These are phyloP conservation scores for Drosophila takahashii DNA, from an alignment of 1,140 invertebrate genomes.

Conservation along the genomic window DNA sequence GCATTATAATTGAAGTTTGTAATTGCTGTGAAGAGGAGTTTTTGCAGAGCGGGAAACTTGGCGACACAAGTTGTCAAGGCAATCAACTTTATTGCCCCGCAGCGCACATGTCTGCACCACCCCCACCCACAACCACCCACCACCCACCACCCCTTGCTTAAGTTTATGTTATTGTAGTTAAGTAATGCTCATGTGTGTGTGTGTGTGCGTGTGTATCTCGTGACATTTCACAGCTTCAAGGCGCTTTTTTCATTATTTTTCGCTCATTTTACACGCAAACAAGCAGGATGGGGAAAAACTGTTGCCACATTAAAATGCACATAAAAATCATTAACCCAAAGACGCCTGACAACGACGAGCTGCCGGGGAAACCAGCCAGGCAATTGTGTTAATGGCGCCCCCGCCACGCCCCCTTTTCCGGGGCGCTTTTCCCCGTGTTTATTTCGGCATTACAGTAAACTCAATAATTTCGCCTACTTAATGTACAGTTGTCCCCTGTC, in stretches of 20 bases:
- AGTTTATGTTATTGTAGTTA: constrained; percentile 51
- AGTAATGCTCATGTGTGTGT: constrained; percentile 40
- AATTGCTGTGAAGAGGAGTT: constrained; percentile 37
- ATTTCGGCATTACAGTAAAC: constrained; percentile 56
- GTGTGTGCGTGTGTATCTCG: constrained; percentile 14
- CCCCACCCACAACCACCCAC: no score
- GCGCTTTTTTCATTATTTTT: constrained; percentile 48
- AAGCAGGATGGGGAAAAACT: constrained; percentile 26
- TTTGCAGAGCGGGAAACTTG: constrained; percentile 32
- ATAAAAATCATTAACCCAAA: constrained; percentile 65
- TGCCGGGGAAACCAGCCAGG: constrained; percentile 20
- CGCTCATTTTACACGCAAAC: constrained; percentile 41
- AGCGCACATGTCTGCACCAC: constrained; percentile 36
- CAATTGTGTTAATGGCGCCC: constrained; percentile 57
- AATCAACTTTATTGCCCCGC: constrained; percentile 57
- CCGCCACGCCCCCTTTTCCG: not conserved
- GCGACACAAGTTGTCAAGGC: constrained; percentile 56
- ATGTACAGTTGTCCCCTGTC: constrained; percentile 45
- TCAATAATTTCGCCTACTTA: constrained; percentile 64
- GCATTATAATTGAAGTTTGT: constrained; percentile 49
- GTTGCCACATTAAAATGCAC: constrained; percentile 62
- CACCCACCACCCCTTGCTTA: constrained; percentile 3
- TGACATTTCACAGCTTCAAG: constrained; percentile 40
- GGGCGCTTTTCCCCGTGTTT: constrained; percentile 25
- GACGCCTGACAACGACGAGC: constrained; percentile 34